Evolutionary conservation across 1,140 invertebrate genomes (phyloP).

Genomic region (Drosophila melanica): DNA sequence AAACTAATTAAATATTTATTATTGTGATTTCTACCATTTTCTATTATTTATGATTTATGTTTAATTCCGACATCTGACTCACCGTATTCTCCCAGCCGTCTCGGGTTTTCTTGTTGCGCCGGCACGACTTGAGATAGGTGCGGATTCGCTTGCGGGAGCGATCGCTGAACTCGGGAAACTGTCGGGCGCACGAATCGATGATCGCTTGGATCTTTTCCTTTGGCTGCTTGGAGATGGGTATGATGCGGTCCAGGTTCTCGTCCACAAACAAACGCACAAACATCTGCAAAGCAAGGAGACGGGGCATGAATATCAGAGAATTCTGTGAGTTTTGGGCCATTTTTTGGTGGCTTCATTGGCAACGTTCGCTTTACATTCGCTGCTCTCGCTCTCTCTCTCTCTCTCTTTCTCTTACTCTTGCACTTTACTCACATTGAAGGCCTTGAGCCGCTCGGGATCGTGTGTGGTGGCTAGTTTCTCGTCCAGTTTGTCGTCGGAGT

Average conservation of each 20-base stretch:
- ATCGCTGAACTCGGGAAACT: conserved; percentile 98
- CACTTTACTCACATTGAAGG: conserved; percentile 94
- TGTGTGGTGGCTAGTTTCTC: conserved; percentile 90
- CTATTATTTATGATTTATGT: too few relatives aligned
- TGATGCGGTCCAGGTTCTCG: conserved; percentile 97
- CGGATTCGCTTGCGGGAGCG: conserved; percentile 96
- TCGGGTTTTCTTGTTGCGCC: conserved; percentile 95
- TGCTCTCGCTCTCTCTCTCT: conserved; percentile 8
- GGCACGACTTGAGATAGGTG: conserved; percentile 97
- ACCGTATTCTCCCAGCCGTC: conserved; percentile 86
- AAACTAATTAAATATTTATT: too few relatives aligned
- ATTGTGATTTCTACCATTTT: too few relatives aligned
- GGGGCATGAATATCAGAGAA: conserved; percentile 3
- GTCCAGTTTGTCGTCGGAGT: conserved; percentile 94
- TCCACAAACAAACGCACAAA: conserved; percentile 98
- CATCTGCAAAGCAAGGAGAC: conserved; percentile 90
- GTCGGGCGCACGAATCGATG: conserved; percentile 97
- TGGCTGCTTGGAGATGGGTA: conserved; percentile 98
- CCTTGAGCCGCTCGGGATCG: conserved; percentile 97
- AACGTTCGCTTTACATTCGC: conserved; percentile 78
- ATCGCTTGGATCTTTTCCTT: conserved; percentile 99
- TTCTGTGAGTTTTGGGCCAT: conserved; percentile 4
- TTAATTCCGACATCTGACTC: conserved; percentile 8
- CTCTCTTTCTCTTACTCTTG: conserved; percentile 39
- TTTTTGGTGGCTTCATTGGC: conserved; percentile 53